Conservation (phyloP, 2,113 vertebrate species). For the Copsychus sechellarum region DNA sequence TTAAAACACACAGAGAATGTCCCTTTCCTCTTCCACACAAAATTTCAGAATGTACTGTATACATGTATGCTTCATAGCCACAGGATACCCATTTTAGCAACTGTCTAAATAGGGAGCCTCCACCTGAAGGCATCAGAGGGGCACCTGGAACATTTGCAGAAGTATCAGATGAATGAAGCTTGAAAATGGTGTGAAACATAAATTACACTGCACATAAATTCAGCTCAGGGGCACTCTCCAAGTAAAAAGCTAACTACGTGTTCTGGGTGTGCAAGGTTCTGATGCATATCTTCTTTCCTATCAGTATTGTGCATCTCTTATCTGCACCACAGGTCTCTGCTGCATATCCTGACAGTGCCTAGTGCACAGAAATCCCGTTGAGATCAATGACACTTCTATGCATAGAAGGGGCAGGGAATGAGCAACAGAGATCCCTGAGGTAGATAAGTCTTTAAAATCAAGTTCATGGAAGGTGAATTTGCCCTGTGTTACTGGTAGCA, state of each 20-base stretch:
- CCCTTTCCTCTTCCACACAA: not conserved
- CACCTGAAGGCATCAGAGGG: not conserved
- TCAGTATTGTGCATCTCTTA: not conserved
- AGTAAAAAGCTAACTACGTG: not conserved
- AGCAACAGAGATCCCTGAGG: not conserved
- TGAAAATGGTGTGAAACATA: not conserved
- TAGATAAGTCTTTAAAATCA: conserved; percentile 25
- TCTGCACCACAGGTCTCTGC: not conserved
- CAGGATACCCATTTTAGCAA: not conserved
- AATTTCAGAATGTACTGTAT: not conserved
- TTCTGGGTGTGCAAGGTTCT: not conserved
- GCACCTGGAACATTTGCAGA: not conserved
- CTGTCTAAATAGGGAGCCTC: not conserved
- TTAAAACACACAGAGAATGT: not conserved
- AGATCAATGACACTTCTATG: conserved; percentile 13
- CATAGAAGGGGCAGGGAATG: not conserved
- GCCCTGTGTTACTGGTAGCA: not conserved
- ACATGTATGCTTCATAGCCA: not conserved
- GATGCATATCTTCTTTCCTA: not conserved
- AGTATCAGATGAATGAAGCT: not conserved
- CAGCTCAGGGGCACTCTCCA: not conserved
- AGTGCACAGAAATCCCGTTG: not conserved
- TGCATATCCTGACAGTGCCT: not conserved
- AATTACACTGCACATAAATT: not conserved
- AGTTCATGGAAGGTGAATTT: conserved; percentile 36